Percentiles rank a stretch among this genome's conserved stretches.
phyloP scores from a whole-genome alignment of 2,797 vertebrate species.

The Bradypus variegatus region DNA sequence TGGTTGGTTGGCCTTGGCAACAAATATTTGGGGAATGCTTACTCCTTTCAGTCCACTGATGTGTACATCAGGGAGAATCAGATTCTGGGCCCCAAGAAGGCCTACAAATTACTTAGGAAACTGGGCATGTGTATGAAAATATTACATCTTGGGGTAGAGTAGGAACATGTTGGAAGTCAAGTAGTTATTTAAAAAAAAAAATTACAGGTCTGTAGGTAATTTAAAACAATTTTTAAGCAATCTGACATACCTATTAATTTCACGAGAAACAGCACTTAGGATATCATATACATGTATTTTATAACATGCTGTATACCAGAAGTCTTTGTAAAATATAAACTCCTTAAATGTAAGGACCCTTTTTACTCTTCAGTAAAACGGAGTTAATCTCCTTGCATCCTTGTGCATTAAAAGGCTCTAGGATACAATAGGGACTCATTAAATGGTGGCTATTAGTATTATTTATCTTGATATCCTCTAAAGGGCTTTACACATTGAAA shows the following conservation, averaged over 20 bases:
- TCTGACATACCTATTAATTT: neutral
- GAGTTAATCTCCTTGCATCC: neutral
- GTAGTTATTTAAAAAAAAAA: too few relatives aligned
- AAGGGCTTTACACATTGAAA: constrained; percentile 1
- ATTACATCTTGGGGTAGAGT: too few relatives aligned
- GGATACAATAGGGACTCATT: neutral
- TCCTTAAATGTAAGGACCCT: neutral
- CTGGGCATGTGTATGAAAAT: too few relatives aligned
- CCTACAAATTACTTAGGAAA: neutral
- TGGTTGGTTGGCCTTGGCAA: neutral
- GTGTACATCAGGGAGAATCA: neutral
- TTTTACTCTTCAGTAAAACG: constrained; percentile 2
- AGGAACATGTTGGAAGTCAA: too few relatives aligned
- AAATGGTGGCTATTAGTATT: neutral
- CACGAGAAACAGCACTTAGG: neutral
- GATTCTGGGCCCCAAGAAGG: neutral
- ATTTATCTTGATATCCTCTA: neutral
- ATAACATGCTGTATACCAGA: neutral
- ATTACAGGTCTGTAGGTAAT: neutral
- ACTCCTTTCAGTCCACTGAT: neutral
- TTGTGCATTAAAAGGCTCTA: neutral
- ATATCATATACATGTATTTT: neutral
- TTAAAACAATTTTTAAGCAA: neutral
- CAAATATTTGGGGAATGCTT: neutral
- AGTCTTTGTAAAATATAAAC: neutral